Evolutionary conservation across 2,113 vertebrate genomes (phyloP).

Genomic region (Aegithalos caudatus): DNA sequence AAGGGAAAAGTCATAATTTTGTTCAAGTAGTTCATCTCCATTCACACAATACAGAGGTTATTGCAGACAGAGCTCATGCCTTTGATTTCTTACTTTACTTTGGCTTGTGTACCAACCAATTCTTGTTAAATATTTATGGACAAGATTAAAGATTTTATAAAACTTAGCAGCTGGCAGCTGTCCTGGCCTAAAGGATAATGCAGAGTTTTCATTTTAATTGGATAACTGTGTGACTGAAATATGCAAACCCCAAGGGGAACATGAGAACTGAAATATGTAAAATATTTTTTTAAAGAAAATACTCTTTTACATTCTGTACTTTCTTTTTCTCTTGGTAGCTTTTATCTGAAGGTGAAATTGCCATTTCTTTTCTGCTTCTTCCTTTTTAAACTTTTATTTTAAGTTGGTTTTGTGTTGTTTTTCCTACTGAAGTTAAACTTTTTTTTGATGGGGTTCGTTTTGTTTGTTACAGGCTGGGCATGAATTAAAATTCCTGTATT

Average conservation of each 20-base stretch:
- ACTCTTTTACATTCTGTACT: conserved; percentile 32
- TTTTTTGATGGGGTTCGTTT: not conserved
- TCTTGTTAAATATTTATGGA: conserved; percentile 83
- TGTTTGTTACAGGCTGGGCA: not conserved
- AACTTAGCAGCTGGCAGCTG: conserved; percentile 78
- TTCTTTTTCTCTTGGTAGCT: conserved; percentile 50
- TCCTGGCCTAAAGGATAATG: conserved; percentile 76
- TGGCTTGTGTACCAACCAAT: conserved; percentile 76
- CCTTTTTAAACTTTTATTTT: not conserved
- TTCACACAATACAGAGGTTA: conserved; percentile 63
- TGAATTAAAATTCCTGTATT: not conserved
- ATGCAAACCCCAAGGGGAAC: conserved; percentile 71
- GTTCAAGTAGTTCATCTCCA: conserved; percentile 23
- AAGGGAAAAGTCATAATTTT: conserved; percentile 8
- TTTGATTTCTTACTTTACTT: conserved; percentile 78
- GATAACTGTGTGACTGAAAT: conserved; percentile 76
- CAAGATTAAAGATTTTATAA: conserved; percentile 82
- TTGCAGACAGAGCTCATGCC: conserved; percentile 41
- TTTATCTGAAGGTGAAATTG: conserved; percentile 55
- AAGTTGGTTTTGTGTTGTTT: not conserved
- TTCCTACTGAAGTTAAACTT: not conserved
- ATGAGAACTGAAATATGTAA: conserved; percentile 69
- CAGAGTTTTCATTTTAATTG: conserved; percentile 80
- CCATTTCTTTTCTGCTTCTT: not conserved
- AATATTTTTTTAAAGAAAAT: conserved; percentile 67